Evolutionary conservation across 2,797 vertebrate species (phyloP), one percentile per base, ranked within the genome.

Genomic region (Holocentrus rufus): DNA sequence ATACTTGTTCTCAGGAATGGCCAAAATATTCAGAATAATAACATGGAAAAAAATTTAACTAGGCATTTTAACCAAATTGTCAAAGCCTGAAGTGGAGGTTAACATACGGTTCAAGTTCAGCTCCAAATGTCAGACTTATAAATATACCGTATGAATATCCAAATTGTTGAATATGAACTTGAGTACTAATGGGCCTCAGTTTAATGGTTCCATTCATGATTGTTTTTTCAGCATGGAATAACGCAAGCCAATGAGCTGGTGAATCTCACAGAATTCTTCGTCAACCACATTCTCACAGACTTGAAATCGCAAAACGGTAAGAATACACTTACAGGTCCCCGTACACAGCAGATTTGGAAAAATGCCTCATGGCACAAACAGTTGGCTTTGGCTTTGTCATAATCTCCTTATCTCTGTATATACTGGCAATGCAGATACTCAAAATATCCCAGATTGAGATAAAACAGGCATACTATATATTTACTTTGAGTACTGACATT

Each of bases 171-270:
- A 23, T 47, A 27, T 46, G 22, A n/a, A 20, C 25, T 36, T 56
- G 2, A 15, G 46, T 8, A 22, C 17, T 46, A 46, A 46, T 17
- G 23, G 30, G 20, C 20, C 42, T 49, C 14, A 25, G 1, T 30
- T 65, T 20, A 50, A 46, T 23, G 54, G 7, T 31, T 8, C 44
- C 15, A 3, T 46, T 46, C 14, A 46, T 46, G 14, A 46, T 46
- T 23, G 56, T 20, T 57, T 79, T 27, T 90, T 71, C 76, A 99
- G 98, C 98, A 99, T 90, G 98, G 98, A 77, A 99, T 99, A 91
- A 99, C 98, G 42, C 97, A 99, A 93, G 97, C 98, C 65, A 99
- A 99, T 77, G 97, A 99, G 92, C 90, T 99, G 67, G 98, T 99
- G 81, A 98, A 99, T 88, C 88, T 99, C 70, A 96, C 92, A 0